Conservation (phyloP, 2,888 invertebrate species). For the Sinelater perroti region DNA sequence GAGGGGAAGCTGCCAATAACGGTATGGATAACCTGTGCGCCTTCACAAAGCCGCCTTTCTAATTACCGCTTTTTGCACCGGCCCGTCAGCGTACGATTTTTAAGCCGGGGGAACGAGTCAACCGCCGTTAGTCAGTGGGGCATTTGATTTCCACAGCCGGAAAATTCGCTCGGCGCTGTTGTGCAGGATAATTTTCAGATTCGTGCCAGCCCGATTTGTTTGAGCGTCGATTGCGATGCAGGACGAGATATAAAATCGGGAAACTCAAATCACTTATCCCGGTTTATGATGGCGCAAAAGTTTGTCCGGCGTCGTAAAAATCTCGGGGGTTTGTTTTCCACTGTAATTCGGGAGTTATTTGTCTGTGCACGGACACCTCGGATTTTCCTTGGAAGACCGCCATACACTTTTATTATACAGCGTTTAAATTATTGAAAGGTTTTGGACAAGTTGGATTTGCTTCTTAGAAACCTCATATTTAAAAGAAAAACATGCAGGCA, state of each 20-base stretch:
- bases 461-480: no score
- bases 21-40: constrained; percentile 5
- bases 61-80: constrained; percentile 1
- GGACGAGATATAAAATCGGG: constrained; percentile 1
- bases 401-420: neutral
- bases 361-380: neutral
- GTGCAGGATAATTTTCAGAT: no score
- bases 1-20: constrained; percentile 4
- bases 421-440: no score
- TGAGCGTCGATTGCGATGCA: neutral
- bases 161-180: no score
- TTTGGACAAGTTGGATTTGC: no score
- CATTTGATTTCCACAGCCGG: no score
- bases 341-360: constrained; percentile 6
- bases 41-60: neutral
- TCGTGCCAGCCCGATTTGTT: no score
- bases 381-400: neutral
- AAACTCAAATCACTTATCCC: constrained; percentile 6
- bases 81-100: neutral
- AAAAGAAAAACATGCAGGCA: no score
- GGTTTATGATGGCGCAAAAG: constrained; percentile 5
- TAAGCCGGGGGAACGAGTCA: no score
- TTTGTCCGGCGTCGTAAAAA: constrained; percentile 12
- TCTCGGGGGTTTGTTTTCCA: constrained; percentile 1
- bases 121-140: no score